Evolutionary conservation across 2,113 vertebrate genomes (phyloP).

Genomic region (Malurus alboscapulatus): DNA sequence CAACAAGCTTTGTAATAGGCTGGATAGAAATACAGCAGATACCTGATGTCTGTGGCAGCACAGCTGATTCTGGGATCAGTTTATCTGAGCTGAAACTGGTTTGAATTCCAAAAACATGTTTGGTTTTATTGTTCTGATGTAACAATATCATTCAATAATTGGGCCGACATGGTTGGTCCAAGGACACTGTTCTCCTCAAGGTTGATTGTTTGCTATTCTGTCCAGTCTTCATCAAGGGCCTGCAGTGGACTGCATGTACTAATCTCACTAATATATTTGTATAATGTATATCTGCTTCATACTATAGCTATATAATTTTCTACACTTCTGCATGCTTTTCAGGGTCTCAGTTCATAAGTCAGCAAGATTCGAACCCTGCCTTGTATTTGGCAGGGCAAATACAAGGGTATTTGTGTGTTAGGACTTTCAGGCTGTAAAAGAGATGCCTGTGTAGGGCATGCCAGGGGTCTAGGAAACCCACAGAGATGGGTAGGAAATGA

Average conservation of each 20-base stretch:
- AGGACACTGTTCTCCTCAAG: not conserved
- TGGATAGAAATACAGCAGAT: not conserved
- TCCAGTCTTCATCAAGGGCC: not conserved
- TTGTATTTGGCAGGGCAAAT: not conserved
- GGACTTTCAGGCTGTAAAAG: not conserved
- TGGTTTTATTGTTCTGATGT: not conserved
- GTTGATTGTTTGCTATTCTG: not conserved
- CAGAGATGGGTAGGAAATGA: not conserved
- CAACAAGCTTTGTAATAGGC: not conserved
- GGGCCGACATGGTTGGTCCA: not conserved
- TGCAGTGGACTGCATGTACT: not conserved
- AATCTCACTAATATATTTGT: not conserved
- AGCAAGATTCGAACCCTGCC: not conserved
- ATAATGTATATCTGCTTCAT: not conserved
- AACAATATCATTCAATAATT: not conserved
- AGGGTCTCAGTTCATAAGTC: not conserved
- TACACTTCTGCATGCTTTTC: not conserved
- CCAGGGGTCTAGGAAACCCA: not conserved
- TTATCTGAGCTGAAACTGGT: not conserved
- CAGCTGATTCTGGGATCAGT: constrained; percentile 1
- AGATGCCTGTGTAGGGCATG: not conserved
- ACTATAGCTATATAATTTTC: not conserved
- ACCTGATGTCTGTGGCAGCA: not conserved
- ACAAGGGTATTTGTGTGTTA: not conserved
- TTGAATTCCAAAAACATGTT: not conserved